Base-by-base conservation (phyloP, 2,888 invertebrate species). In the Malacosoma neustria region DNA sequence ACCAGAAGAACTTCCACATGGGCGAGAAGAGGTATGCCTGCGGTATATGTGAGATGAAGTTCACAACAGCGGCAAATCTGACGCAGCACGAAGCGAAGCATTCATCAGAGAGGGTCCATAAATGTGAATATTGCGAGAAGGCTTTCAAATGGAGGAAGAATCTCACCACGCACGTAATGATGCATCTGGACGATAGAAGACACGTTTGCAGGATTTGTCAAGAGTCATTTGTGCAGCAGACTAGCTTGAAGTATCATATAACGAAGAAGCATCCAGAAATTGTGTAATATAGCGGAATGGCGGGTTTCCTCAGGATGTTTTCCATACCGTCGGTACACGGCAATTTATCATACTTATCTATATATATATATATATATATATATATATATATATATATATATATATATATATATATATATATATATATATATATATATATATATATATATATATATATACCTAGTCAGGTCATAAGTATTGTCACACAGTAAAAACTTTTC, bases 1-100 rank as follows among this genome's bases (percentile, higher is more conserved):
- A 69, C 13, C 71, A 70, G 36, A 67, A 58, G 46, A 35, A 38
- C 1, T 39, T 47, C 5, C 72, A 71, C 35, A 68, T 71, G 70
- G 64, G 60, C 2, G 72, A 71, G 32, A 63, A 51, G 30, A 43
- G 45, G 1, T 57, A 50, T 32, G 34, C 37, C 1, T 71, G 71
- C 13, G 29, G 37, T 0, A 15, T 44, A 1, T 71, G 71, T 34
- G 46, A 50, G 0, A 41, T 57, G 48, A 48, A 36, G 4, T 67
- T 64, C 37, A 30, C 41, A 0, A 39, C 56, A 0, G 45, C 39
- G 11, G 37, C 49, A 1, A 36, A 40, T 42, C 11, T 65, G 30
- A 46, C 37, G 1, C 43, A 45, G 0, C 71, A 71, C 34, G 32
- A 12, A 9, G 7, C 34, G 0, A 49, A 43, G 11, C 72, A 72